Conservation (phyloP, 2,888 invertebrate genomes). For the Cylloceria caligata region DNA sequence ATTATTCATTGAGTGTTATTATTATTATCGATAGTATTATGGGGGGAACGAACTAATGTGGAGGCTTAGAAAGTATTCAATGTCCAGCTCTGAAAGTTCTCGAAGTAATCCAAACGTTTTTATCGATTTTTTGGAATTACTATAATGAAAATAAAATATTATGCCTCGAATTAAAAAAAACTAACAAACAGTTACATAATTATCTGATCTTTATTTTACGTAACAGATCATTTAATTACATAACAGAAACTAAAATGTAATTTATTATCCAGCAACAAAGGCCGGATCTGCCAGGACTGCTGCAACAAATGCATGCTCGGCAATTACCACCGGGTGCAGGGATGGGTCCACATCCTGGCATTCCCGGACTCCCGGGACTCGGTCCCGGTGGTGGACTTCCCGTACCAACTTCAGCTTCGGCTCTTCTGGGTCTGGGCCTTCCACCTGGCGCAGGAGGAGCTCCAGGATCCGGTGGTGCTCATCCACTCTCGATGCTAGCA, state of each 20-base stretch:
- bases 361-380: constrained; percentile 86
- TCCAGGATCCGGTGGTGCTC: constrained; percentile 89
- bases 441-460: constrained; percentile 85
- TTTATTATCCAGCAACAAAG: constrained; percentile 91
- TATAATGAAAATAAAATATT: not conserved
- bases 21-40: constrained; percentile 5
- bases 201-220: not conserved
- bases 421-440: constrained; percentile 85
- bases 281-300: constrained; percentile 92
- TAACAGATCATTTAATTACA: not conserved
- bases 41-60: not conserved
- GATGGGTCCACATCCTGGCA: constrained; percentile 89
- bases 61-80: not conserved
- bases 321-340: constrained; percentile 90
- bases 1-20: not conserved
- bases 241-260: constrained; percentile 43
- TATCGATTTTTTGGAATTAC: too few species aligned
- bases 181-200: not conserved
- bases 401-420: constrained; percentile 84
- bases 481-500: constrained; percentile 91
- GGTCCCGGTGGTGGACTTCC: constrained; percentile 84
- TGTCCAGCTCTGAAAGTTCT: not conserved
- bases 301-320: constrained; percentile 97
- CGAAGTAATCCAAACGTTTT: not conserved
- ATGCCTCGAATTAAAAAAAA: not conserved